Evolutionary conservation across 2,797 vertebrate genomes (phyloP), one percentile per base, ranked within the genome.

Genomic region (Darevskia mixta): DNA sequence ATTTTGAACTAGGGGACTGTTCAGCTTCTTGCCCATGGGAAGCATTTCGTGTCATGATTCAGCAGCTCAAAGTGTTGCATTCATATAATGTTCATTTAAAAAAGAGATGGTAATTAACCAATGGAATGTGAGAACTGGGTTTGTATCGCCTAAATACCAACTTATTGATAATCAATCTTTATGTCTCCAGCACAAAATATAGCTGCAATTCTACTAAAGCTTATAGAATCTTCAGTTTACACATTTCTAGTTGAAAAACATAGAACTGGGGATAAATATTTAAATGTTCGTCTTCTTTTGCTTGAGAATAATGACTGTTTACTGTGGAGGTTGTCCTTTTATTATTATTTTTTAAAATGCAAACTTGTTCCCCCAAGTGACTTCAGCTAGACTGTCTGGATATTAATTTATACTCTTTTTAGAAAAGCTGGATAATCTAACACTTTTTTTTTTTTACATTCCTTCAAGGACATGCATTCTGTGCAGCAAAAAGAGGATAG

Each of bases 381-480:
- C 79, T 66, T 76, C 49, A 64, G 0, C 5, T 81, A 67, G 1
- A 0, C 79, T 82, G 69, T 45, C 4, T 71, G 5, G 29, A 3
- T 85, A 43, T 80, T 90, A 86, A 20, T 64, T 82, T 85, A 41
- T 6, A 1, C 43, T 9, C 0, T 49, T 5, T 85, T 2, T 87
- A 89, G n/a, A 77, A 86, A 88, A 15, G 35, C 66, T 85, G 2
- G 2, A 88, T 32, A 0, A 0, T 61, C 73, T 76, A 87, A 89
- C 25, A 82, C 2, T 29, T 86, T 92, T 90, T 32, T 86, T 91
- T 13, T 35, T 87, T 91, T 35, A 79, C 32, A 64, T 90, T 87
- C 95, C 25, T 81, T 89, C 69, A 92, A 94, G 86, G 45, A 15
- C 85, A 90, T 45, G 0, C 1, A 43, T 8, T 83, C 79, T 95